Conservation (phyloP, 2,113 vertebrate species). For the Saccopteryx bilineata region DNA sequence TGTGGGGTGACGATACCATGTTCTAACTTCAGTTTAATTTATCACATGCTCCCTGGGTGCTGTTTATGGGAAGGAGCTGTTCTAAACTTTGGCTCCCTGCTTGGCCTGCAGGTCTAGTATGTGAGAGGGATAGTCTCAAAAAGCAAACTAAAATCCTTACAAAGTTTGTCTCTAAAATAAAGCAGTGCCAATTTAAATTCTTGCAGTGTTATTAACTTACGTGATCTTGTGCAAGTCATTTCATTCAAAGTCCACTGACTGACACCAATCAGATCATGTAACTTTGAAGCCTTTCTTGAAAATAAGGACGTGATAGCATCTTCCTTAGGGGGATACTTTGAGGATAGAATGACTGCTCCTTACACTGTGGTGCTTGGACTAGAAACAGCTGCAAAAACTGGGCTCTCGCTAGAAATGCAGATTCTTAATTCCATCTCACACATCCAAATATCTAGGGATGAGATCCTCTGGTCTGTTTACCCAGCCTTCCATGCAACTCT, state of each 20-base stretch:
- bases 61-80: not conserved
- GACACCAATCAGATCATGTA: not conserved
- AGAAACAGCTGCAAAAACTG: not conserved
- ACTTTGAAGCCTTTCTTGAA: not conserved
- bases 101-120: not conserved
- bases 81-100: not conserved
- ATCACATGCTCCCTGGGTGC: not conserved
- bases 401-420: not conserved
- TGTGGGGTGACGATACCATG: not conserved
- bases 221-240: not conserved
- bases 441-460: not conserved
- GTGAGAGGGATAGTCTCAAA: not conserved
- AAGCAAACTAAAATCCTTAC: not conserved
- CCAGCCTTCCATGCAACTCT: not conserved
- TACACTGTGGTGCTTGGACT: not conserved
- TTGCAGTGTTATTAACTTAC: not conserved
- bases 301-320: not conserved
- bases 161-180: not conserved
- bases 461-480: not conserved
- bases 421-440: not conserved
- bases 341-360: not conserved
- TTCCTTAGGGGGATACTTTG: not conserved
- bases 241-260: not conserved
- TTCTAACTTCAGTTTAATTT: conserved; percentile 49
- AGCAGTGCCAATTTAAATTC: not conserved